These are phyloP conservation scores for Automeris io DNA, from an alignment of 2,888 invertebrate species.

Conservation along the genomic window DNA sequence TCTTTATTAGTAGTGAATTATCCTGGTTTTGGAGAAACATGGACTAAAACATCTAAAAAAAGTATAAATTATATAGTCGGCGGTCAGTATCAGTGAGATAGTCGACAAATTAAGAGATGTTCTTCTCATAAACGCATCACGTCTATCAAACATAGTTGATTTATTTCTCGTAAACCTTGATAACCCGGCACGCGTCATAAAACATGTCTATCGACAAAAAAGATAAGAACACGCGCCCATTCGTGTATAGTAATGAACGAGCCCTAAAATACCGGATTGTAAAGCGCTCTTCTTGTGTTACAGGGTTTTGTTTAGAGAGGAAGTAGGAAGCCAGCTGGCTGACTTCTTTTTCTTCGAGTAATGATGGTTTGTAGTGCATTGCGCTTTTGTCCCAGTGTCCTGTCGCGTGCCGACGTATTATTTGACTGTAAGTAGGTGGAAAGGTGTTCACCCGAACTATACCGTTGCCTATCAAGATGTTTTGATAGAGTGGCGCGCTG, in stretches of 20 bases:
- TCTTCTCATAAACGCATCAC: neutral
- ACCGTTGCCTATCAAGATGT: constrained; percentile 66
- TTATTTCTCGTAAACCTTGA: neutral
- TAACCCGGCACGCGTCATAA: constrained; percentile 24
- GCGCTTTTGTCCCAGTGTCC: constrained; percentile 60
- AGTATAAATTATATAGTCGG: too few relatives aligned
- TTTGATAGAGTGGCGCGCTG: constrained; percentile 36
- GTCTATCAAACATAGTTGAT: neutral
- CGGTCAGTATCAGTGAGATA: too few relatives aligned
- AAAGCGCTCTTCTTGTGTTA: constrained; percentile 68
- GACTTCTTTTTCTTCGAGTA: constrained; percentile 64
- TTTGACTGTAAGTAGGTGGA: constrained; percentile 59
- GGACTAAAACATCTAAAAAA: too few relatives aligned
- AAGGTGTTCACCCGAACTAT: constrained; percentile 63
- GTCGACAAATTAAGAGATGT: too few relatives aligned
- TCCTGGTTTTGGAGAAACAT: too few relatives aligned
- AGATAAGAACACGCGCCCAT: constrained; percentile 75
- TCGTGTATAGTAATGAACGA: constrained; percentile 67
- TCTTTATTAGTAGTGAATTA: too few relatives aligned
- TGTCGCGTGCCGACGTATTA: constrained; percentile 67
- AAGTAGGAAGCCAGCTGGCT: constrained; percentile 73
- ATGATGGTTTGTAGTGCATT: constrained; percentile 71
- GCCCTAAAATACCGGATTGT: constrained; percentile 60
- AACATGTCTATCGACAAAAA: constrained; percentile 33
- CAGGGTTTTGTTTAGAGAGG: constrained; percentile 65